Evolutionary conservation across 2,888 invertebrate genomes (phyloP).

Genomic region (Megalurothrips usitatus): DNA sequence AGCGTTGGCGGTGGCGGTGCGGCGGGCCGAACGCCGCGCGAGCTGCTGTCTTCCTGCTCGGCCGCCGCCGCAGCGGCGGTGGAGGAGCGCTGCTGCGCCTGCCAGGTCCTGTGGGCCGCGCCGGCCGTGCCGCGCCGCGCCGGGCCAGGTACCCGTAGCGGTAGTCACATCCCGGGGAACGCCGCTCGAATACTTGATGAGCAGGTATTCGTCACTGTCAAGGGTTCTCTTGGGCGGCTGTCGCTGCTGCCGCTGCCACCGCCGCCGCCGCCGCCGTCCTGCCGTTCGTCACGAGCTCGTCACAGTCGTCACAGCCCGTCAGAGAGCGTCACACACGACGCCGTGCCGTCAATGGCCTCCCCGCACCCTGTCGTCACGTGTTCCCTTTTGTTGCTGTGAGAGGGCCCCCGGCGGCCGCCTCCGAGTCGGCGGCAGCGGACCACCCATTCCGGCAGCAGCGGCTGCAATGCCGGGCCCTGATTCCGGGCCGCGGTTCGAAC

Average conservation of each 20-base stretch:
- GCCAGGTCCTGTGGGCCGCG: too few relatives aligned
- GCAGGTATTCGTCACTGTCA: slow-evolving; percentile 26
- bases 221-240: slow-evolving; percentile 7
- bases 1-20: too few relatives aligned
- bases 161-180: slow-evolving; percentile 24
- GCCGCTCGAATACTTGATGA: slow-evolving; percentile 24
- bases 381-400: slow-evolving; percentile 27
- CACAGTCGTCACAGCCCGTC: slow-evolving; percentile 32
- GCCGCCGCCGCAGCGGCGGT: too few relatives aligned
- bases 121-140: not conserved
- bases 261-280: slow-evolving; percentile 32
- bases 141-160: slow-evolving; percentile 18
- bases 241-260: slow-evolving; percentile 38
- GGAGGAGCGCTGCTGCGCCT: too few relatives aligned
- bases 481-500: not conserved
- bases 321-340: slow-evolving; percentile 40
- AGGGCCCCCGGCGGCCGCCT: not conserved
- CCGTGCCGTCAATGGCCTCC: slow-evolving; percentile 39
- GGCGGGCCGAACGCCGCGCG: too few relatives aligned
- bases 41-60: too few relatives aligned
- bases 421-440: slow-evolving; percentile 28
- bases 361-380: slow-evolving; percentile 33
- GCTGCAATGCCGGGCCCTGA: not conserved
- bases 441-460: not conserved
- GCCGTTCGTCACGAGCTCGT: slow-evolving; percentile 22